Evolutionary conservation across 2,113 vertebrate species (phyloP), one percentile per base, ranked within the genome.

Genomic region (Amblyopsis rosae): DNA sequence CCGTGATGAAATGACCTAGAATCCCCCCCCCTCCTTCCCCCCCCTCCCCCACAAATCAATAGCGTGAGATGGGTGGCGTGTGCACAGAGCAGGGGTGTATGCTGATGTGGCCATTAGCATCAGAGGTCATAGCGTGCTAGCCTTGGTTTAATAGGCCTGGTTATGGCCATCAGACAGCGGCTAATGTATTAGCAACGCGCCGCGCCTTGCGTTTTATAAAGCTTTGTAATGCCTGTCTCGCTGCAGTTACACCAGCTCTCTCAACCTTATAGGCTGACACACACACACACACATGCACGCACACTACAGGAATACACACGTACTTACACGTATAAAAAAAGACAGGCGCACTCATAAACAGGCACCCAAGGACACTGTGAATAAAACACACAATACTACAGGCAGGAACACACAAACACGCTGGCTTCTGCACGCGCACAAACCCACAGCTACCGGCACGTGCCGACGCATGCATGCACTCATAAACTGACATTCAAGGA

Each of bases 1-100:
- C 45, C 65, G 75, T 73, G 70, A 79, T 78, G 69, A 76, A 77
- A 81, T 67, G 60, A 65, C 41, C 75, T 59, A 17, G 54, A 0
- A 26, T 26, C 26, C 26, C 26, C 2, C 26, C 26, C 26, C 26
- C 26, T 26, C 26, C 26, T 26, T 26, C 3, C 26, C 26, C 26
- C 26, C 26, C 26, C 26, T 26, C 26, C 26, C 2, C 26, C 26
- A 26, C 26, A 77, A 80, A 85, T 85, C 80, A 71, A 77, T 83
- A 73, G 56, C 32, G 35, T 15, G 69, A 70, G 65, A 76, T 48
- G 35, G 35, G 35, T 8, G 35, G 51, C 49, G 59, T 7, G 61
- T 41, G 45, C 60, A 56, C 62, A 62, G 50, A 15, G 65, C 10
- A 69, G 62, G 67, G 67, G 66, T 68, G 65, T 62, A 84, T 72